phyloP scores from a whole-genome alignment of 1,140 invertebrate genomes.

The Olivierus martensii region DNA sequence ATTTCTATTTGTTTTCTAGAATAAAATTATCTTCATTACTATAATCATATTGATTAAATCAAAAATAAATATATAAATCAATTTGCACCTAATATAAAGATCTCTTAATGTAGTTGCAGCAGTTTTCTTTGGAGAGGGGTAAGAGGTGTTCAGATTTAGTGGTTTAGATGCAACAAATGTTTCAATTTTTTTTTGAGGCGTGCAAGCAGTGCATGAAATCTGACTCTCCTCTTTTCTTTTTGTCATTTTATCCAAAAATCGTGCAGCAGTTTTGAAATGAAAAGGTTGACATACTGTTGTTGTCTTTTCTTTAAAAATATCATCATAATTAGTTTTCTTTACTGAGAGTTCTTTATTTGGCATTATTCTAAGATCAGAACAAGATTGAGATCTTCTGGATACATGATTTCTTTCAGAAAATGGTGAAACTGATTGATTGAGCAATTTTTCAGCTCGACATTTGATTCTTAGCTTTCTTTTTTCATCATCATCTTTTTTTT shows the following conservation, averaged over 20 bases:
- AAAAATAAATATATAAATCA: not conserved
- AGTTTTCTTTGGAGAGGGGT: no score
- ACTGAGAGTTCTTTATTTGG: not conserved
- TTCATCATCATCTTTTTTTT: slow-evolving; percentile 6
- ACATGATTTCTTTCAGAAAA: slow-evolving; percentile 1
- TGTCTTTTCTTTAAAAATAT: not conserved
- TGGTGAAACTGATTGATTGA: slow-evolving; percentile 1
- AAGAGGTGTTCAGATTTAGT: no score
- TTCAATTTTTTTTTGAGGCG: no score
- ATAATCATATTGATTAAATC: not conserved
- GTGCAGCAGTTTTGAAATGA: slow-evolving; percentile 3
- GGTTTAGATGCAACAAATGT: no score
- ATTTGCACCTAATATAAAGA: slow-evolving; percentile 6
- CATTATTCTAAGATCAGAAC: not conserved
- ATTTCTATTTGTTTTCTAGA: slow-evolving; percentile 3
- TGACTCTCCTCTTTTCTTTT: not conserved
- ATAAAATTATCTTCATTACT: not conserved
- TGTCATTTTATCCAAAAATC: slow-evolving; percentile 5
- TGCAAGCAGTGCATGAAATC: no score
- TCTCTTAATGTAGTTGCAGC: slow-evolving; percentile 1
- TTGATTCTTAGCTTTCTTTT: slow-evolving; percentile 3
- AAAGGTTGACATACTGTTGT: slow-evolving; percentile 2
- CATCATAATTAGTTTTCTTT: not conserved
- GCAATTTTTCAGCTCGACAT: slow-evolving; percentile 5
- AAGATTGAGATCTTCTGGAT: not conserved